Evolutionary conservation across 1,140 invertebrate genomes (phyloP).

Genomic region (Cydia amplana): DNA sequence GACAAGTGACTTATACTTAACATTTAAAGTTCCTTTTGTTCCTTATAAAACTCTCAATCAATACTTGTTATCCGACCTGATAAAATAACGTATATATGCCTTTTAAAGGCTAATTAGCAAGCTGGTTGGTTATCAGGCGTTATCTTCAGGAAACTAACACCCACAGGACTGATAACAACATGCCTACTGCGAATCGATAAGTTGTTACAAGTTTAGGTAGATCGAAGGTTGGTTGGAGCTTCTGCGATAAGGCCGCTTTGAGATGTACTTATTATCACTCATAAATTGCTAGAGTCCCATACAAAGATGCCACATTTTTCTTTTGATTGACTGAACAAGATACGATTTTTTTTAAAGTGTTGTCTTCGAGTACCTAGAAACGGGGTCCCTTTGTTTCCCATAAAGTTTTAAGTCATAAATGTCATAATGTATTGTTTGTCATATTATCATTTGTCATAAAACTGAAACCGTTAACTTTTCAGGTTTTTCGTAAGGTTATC

Average conservation of each 20-base stretch:
- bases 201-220: background rate
- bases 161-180: background rate
- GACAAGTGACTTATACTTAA: too few species aligned
- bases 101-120: slow-evolving; percentile 14
- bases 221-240: background rate
- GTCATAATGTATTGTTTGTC: too few species aligned
- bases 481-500: too few species aligned
- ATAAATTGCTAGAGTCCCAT: background rate
- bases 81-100: slow-evolving; percentile 6
- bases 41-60: background rate
- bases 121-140: background rate
- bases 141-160: slow-evolving; percentile 6
- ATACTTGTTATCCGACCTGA: background rate
- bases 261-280: background rate
- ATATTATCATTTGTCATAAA: too few species aligned
- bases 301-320: too few species aligned
- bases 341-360: too few species aligned
- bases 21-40: too few species aligned
- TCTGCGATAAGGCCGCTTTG: background rate
- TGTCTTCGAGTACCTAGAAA: too few species aligned
- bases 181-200: slow-evolving; percentile 1
- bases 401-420: too few species aligned
- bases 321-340: too few species aligned
- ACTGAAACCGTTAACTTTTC: too few species aligned
- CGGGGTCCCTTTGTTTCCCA: too few species aligned